Evolutionary conservation across 2,113 vertebrate species (phyloP), one percentile per base, ranked within the genome.

Genomic region (Gorsachius goisagi): DNA sequence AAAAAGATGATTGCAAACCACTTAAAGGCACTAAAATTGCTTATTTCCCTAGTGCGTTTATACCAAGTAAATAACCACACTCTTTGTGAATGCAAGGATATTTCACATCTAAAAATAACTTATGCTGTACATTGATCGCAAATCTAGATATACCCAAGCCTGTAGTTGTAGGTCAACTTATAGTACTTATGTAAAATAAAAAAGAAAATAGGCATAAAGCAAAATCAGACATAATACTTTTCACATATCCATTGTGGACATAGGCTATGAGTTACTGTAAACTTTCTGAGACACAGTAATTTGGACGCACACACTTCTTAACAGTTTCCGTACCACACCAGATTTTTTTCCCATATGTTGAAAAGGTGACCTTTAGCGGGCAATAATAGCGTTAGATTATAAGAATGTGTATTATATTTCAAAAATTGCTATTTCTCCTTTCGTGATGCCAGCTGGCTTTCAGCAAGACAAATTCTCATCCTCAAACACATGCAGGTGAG

Each of bases 41-140:
- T 92, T 84, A 56, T 89, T 96, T 92, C 80, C 77, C 77, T 50
- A 50, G 66, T 0, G 15, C 55, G 32, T 82, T 76, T 75, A 68
- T 14, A 45, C 56, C 66, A 62, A 66, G 80, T 41, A 84, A 92
- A 85, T 72, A 91, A 81, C 26, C 35, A 44, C 24, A 18, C 20
- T 79, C 68, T 67, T 76, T 55, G 37, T 44, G 37, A 72, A 90
- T 86, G 64, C 41, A 62, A 78, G 32, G 66, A 35, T 74, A 64
- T 88, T 91, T 89, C 60, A 78, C 49, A 52, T 52, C 90, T 91
- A 89, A 94, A 91, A 94, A 82, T 88, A 91, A 64, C 76, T 86
- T 64, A 53, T 2, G 50, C 64, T 78, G 56, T 44, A 68, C 60
- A 41, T 75, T 44, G 53, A 83, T 50, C 2, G 5, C 71, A 76